A percentile compares a stretch with the other conserved stretches of the same genome.
phyloP scores from a whole-genome alignment of 2,113 vertebrate genomes.

The Raphicerus campestris region DNA sequence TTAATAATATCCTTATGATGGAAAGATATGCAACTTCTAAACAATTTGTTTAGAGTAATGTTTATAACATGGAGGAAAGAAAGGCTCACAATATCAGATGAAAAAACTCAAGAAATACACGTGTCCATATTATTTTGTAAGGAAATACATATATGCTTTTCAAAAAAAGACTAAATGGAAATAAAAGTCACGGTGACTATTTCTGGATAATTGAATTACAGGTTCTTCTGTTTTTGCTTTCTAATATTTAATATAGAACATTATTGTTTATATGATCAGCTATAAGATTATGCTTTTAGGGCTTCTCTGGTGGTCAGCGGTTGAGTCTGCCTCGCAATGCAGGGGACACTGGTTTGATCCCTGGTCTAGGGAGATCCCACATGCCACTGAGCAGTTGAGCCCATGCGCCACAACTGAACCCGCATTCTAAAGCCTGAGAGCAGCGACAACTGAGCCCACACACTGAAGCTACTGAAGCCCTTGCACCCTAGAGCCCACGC shows the following conservation, averaged over 20 bases:
- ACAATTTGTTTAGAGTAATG: not conserved
- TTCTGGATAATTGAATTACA: not conserved
- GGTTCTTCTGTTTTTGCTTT: not conserved
- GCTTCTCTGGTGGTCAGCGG: not conserved
- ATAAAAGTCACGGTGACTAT: not conserved
- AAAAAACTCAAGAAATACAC: not conserved
- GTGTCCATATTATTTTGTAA: not conserved
- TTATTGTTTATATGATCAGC: not conserved
- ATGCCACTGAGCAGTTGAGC: not conserved
- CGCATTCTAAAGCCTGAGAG: not conserved
- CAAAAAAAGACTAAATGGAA: not conserved
- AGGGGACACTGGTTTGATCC: not conserved
- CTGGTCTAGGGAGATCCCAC: not conserved
- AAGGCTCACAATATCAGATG: not conserved
- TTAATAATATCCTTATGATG: not conserved
- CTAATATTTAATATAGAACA: not conserved
- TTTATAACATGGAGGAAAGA: not conserved
- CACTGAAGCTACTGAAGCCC: not conserved
- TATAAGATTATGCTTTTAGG: not conserved
- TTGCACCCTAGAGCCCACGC: not conserved
- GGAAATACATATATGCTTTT: not conserved
- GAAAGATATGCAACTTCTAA: not conserved
- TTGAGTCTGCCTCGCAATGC: not conserved
- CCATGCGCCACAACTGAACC: not conserved
- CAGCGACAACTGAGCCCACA: not conserved